Percentiles rank a stretch among this genome's conserved stretches.
Conservation (phyloP, 1,140 invertebrate genomes). For the Pogonognathellus flavescens region DNA sequence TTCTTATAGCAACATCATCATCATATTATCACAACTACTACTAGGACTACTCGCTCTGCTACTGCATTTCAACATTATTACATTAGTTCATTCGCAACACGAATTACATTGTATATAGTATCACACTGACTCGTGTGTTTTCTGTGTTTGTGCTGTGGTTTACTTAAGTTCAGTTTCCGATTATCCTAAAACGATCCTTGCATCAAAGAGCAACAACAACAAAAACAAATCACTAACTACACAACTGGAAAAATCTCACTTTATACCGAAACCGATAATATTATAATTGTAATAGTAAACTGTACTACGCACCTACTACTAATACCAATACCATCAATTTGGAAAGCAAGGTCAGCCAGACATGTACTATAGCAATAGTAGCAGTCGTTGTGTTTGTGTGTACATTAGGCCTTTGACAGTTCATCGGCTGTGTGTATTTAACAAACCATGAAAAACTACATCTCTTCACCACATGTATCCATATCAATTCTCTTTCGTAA, state of each 20-base stretch:
- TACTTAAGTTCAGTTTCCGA: not conserved
- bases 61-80: constrained; percentile 2
- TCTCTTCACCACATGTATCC: not conserved
- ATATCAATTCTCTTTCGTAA: constrained; percentile 30
- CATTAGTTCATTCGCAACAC: not conserved
- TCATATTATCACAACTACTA: not conserved
- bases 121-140: not conserved
- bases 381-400: not conserved
- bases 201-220: not conserved
- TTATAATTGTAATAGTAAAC: too few species aligned
- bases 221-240: not conserved
- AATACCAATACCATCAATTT: not conserved
- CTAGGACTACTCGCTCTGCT: not conserved
- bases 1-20: not conserved
- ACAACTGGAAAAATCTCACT: constrained; percentile 23
- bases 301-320: not conserved
- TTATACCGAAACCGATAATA: constrained; percentile 4
- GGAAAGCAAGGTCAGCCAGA: constrained; percentile 8
- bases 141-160: not conserved
- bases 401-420: constrained; percentile 26
- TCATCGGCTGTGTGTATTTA: constrained; percentile 3
- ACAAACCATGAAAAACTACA: not conserved
- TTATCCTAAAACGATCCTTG: not conserved
- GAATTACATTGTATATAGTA: not conserved
- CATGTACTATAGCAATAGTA: not conserved